Percentiles rank a stretch among this genome's conserved stretches.
Evolutionary conservation across 2,888 invertebrate genomes (phyloP).

Genomic region (Chymomyza amoena): DNA sequence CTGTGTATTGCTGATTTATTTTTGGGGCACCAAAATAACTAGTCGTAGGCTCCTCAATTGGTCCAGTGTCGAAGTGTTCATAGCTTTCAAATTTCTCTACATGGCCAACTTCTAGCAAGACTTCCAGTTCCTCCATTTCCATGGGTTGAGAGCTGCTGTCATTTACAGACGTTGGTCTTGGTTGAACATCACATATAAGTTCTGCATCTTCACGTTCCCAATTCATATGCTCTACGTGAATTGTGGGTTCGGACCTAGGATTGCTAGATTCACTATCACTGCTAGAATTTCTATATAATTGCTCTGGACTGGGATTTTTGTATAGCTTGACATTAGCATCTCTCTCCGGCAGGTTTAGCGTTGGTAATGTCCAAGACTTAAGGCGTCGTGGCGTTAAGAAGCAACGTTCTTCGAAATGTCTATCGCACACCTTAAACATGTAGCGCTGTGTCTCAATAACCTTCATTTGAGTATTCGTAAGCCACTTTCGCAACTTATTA

Average conservation of each 20-base stretch:
- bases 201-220: not conserved
- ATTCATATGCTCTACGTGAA: constrained; percentile 2
- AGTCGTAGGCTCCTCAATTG: not conserved
- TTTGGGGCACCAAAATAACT: not conserved
- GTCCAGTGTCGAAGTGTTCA: constrained; percentile 42
- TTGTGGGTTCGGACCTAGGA: constrained; percentile 12
- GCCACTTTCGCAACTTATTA: constrained; percentile 62
- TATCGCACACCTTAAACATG: constrained; percentile 65
- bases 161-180: not conserved
- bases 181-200: not conserved
- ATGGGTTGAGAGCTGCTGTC: constrained; percentile 27
- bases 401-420: constrained; percentile 67
- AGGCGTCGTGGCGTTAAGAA: constrained; percentile 49
- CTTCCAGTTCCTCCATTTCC: constrained; percentile 44
- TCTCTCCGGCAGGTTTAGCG: constrained; percentile 49
- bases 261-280: not conserved
- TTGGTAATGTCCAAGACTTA: constrained; percentile 70
- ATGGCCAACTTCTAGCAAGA: constrained; percentile 59
- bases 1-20: not conserved
- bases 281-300: not conserved
- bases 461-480: constrained; percentile 61
- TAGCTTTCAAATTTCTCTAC: constrained; percentile 58
- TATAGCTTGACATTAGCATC: constrained; percentile 12
- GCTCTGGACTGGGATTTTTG: constrained; percentile 36
- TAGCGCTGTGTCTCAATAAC: constrained; percentile 55